A percentile compares a stretch with the other conserved stretches of the same genome.
These are phyloP conservation scores for Strigamia crassipes DNA, from an alignment of 2,888 invertebrate genomes.

Conservation along the genomic window DNA sequence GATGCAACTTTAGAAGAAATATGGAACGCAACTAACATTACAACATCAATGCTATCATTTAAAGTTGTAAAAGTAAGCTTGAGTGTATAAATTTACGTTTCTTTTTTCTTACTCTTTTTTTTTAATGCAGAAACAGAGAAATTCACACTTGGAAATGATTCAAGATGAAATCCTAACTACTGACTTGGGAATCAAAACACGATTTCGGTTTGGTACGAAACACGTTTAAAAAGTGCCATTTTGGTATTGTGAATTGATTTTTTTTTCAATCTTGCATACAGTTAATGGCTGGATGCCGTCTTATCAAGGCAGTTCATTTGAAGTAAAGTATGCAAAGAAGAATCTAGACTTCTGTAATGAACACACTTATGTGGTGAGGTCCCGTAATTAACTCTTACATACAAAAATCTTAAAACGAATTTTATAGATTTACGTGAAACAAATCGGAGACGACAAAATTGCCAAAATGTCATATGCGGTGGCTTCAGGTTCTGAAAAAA, in stretches of 20 bases:
- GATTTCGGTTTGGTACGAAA: not conserved
- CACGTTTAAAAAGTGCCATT: too few relatives aligned
- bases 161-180: not conserved
- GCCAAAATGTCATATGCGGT: not conserved
- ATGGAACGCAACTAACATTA: not conserved
- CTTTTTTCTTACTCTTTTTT: too few relatives aligned
- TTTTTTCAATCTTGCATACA: not conserved
- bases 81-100: too few relatives aligned
- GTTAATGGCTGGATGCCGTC: not conserved
- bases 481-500: not conserved
- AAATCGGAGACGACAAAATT: not conserved
- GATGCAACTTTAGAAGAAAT: not conserved
- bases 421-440: not conserved
- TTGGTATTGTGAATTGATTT: not conserved
- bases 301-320: not conserved
- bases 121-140: too few relatives aligned
- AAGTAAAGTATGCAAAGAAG: not conserved
- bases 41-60: not conserved
- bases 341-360: not conserved
- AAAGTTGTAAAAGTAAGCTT: not conserved
- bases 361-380: not conserved
- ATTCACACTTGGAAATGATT: not conserved
- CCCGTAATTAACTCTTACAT: not conserved
- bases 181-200: not conserved
- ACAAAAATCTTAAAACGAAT: too few relatives aligned